A percentile compares a stretch with the other conserved stretches of the same genome.
Evolutionary conservation across 2,113 vertebrate genomes (phyloP).

Genomic region (Probosciger aterrimus): DNA sequence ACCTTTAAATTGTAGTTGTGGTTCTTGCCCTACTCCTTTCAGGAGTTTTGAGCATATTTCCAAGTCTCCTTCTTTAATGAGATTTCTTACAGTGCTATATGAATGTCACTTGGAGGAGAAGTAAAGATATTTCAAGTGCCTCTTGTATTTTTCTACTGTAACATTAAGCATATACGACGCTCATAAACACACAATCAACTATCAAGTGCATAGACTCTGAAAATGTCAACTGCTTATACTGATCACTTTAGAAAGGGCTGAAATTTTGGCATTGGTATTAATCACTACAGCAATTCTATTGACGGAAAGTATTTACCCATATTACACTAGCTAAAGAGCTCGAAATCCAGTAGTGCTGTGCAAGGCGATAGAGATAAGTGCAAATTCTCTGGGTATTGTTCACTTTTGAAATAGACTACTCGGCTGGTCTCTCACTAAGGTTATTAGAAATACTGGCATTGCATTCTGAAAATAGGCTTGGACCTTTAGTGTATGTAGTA

Average conservation of each 20-base stretch:
- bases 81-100: neutral
- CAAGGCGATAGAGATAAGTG: neutral
- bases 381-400: neutral
- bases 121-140: neutral
- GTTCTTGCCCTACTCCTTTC: neutral
- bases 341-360: neutral
- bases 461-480: neutral
- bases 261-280: neutral
- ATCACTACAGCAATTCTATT: neutral
- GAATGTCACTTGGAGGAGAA: neutral
- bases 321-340: neutral
- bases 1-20: neutral
- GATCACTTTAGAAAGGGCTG: constrained; percentile 23
- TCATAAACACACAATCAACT: constrained; percentile 23
- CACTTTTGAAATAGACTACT: neutral
- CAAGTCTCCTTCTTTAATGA: neutral
- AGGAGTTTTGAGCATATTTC: neutral
- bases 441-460: neutral
- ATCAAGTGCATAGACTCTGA: neutral
- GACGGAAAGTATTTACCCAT: neutral
- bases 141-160: constrained; percentile 24
- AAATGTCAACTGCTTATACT: neutral
- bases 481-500: neutral
- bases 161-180: neutral
- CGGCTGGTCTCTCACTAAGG: neutral